Conservation (phyloP, 2,888 invertebrate genomes). For the Drepana falcataria region DNA sequence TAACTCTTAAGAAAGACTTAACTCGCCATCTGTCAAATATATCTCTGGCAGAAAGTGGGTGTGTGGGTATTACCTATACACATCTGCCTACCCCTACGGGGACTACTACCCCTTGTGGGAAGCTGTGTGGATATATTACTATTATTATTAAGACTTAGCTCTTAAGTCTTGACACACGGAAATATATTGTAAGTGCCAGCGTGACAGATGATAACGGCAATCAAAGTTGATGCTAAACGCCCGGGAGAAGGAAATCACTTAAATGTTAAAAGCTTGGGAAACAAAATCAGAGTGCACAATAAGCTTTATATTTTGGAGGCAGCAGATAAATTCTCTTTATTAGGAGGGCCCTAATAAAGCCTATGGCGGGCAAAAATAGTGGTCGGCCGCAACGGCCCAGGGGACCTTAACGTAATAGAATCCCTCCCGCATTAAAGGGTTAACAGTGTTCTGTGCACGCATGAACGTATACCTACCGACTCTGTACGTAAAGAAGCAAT, state of each 20-base stretch:
- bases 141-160: no score
- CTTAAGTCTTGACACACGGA: no score
- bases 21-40: no score
- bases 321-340: constrained; percentile 56
- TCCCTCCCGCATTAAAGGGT: constrained; percentile 39
- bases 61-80: no score
- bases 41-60: no score
- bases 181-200: no score
- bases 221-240: neutral
- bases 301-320: constrained; percentile 17
- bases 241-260: constrained; percentile 10
- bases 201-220: no score
- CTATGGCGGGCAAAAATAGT: constrained; percentile 52
- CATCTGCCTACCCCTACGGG: no score
- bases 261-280: constrained; percentile 8
- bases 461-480: constrained; percentile 8
- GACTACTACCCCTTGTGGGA: no score
- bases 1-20: no score
- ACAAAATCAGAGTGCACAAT: constrained; percentile 11
- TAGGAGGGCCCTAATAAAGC: constrained; percentile 53
- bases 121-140: no score
- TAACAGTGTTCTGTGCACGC: constrained; percentile 24
- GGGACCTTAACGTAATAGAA: constrained; percentile 38
- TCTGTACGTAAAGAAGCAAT: neutral
- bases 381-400: constrained; percentile 42